Evolutionary conservation across 2,888 invertebrate genomes (phyloP).

Genomic region (Perizoma affinitatum): DNA sequence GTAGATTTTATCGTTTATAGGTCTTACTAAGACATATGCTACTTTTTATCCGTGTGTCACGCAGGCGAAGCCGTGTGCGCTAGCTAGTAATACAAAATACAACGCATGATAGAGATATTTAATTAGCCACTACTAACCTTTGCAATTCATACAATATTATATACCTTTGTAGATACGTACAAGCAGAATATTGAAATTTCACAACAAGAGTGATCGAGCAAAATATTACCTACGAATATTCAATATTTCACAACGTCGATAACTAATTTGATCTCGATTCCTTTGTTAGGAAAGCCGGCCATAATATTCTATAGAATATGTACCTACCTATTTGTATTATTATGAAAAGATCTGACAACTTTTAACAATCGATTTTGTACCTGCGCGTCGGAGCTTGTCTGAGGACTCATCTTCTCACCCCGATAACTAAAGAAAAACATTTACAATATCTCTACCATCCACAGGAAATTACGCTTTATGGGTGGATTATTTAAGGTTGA

Average conservation of each 20-base stretch:
- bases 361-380: slow-evolving; percentile 78
- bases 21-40: too few species aligned
- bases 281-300: slow-evolving; percentile 44
- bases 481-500: background rate
- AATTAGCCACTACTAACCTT: too few species aligned
- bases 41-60: too few species aligned
- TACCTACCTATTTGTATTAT: slow-evolving; percentile 48
- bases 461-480: slow-evolving; percentile 26
- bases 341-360: slow-evolving; percentile 54
- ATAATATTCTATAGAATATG: slow-evolving; percentile 50
- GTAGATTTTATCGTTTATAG: too few species aligned
- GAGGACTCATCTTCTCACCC: slow-evolving; percentile 70
- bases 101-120: too few species aligned
- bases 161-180: too few species aligned
- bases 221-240: slow-evolving; percentile 14
- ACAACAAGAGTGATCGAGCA: slow-evolving; percentile 19
- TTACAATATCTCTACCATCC: slow-evolving; percentile 13
- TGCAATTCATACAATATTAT: too few species aligned
- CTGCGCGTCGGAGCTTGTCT: slow-evolving; percentile 65
- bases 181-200: background rate
- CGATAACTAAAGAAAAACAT: slow-evolving; percentile 57
- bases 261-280: slow-evolving; percentile 52
- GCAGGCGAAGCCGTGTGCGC: too few species aligned
- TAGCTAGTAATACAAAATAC: too few species aligned
- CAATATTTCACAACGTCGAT: slow-evolving; percentile 43